Percentiles rank a stretch among this genome's conserved stretches.
These are phyloP conservation scores for Bolinopsis microptera DNA, from an alignment of 37 sponge, comb jelly and placozoan genomes.

Conservation along the genomic window DNA sequence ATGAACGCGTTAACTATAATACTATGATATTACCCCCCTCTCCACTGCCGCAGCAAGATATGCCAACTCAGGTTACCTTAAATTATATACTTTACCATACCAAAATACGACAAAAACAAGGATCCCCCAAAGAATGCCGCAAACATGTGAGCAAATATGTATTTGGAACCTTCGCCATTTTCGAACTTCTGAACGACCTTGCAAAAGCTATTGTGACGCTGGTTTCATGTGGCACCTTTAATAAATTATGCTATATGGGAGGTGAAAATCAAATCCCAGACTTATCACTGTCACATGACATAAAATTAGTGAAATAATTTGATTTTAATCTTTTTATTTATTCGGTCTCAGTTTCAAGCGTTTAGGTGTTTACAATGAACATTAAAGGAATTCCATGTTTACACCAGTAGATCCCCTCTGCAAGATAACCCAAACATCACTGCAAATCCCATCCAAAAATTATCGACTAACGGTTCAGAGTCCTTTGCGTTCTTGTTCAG, in stretches of 20 bases:
- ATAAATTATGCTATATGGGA: too few relatives aligned
- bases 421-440: slow-evolving; percentile 75
- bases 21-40: too few relatives aligned
- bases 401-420: slow-evolving; percentile 69
- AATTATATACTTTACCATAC: slow-evolving; percentile 76
- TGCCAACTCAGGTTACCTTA: too few relatives aligned
- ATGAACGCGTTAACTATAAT: not conserved
- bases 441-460: slow-evolving; percentile 75
- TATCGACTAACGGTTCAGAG: slow-evolving; percentile 68
- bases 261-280: too few relatives aligned
- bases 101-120: slow-evolving; percentile 76
- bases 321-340: too few relatives aligned
- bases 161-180: slow-evolving; percentile 70
- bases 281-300: too few relatives aligned
- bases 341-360: too few relatives aligned
- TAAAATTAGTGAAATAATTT: too few relatives aligned
- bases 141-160: slow-evolving; percentile 80
- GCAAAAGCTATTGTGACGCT: slow-evolving; percentile 85
- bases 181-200: not conserved
- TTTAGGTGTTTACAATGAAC: too few relatives aligned
- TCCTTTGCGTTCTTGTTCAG: not conserved
- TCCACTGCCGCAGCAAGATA: not conserved
- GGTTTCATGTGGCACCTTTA: too few relatives aligned
- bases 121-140: slow-evolving; percentile 76
- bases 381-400: too few relatives aligned